Base-by-base conservation (phyloP, 2,888 invertebrate genomes). In the Sinopyrophorus schimmeli region DNA sequence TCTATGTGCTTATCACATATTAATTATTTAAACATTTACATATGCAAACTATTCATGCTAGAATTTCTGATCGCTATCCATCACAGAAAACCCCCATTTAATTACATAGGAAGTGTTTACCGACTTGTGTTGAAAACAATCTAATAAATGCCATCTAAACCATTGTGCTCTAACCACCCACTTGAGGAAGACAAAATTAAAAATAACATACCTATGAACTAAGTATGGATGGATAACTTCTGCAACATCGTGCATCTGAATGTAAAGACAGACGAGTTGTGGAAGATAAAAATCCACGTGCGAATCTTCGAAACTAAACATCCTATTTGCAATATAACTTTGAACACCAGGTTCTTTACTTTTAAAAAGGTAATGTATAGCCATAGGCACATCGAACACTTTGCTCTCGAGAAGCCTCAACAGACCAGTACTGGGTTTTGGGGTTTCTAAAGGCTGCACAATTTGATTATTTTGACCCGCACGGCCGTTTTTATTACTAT, bases 261-360 rank as follows among this genome's bases (percentile, higher is more conserved):
- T 91, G 74, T 97, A 99, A 92, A 99, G 94, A 67, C 93, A 93
- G 67, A 99, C 89, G 68, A 99, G 77, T 76, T 99, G 99, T 32
- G 98, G 98, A 71, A 99, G 82, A 77, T 97, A 99, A 74, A 97
- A 93, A 77, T 99, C 97, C 55, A 98, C 94, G 61, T 96, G 94
- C 57, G 80, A 81, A 72, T 91, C 84, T 17, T 87, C 85, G 74
- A 98, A 98, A 74, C 89, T 92, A 76, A 98, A 98, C 77, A 99
- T 85, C 76, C 94, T 91, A 78, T 98, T 98, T 57, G 94, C 98
- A 71, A 99, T 87, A 77, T 98, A 99, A 64, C 92, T 90, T 69
- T 97, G 91, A 58, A 98, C 97, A 53, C 97, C 98, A 23, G 94
- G 92, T 73, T 99, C 98, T 76, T 98, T 97, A 24, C 97, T 95